phyloP scores from a whole-genome alignment of 2,113 vertebrate genomes.

The Actenoides hombroni region DNA sequence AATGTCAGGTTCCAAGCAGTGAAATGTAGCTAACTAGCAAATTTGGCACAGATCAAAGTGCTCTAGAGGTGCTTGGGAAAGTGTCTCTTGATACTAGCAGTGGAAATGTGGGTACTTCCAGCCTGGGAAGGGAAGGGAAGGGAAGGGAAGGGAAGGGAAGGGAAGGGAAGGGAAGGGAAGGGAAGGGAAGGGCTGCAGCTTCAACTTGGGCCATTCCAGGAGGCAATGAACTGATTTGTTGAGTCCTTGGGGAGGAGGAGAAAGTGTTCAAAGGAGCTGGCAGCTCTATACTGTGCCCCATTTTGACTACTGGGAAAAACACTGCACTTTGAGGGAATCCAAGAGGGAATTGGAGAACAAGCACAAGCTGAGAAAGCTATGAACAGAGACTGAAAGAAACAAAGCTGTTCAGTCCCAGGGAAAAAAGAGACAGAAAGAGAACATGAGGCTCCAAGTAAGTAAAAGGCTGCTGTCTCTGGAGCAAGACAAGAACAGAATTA shows the following conservation, averaged over 20 bases:
- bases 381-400: neutral
- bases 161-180: neutral
- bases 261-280: neutral
- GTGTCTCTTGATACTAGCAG: neutral
- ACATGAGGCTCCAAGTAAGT: neutral
- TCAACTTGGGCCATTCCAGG: neutral
- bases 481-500: neutral
- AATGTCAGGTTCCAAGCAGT: neutral
- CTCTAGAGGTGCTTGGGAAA: neutral
- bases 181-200: neutral
- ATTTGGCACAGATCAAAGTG: neutral
- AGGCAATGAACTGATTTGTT: neutral
- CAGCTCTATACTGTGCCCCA: accelerated
- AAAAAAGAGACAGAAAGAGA: neutral
- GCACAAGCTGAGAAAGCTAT: neutral
- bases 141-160: no score
- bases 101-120: neutral
- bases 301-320: neutral
- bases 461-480: neutral
- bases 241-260: neutral
- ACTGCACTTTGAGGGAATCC: neutral
- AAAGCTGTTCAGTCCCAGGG: neutral
- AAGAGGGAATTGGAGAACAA: neutral
- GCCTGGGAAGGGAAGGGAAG: neutral
- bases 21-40: neutral